These are phyloP conservation scores for Chirona hameri DNA, from an alignment of 2,888 invertebrate species.

Conservation along the genomic window DNA sequence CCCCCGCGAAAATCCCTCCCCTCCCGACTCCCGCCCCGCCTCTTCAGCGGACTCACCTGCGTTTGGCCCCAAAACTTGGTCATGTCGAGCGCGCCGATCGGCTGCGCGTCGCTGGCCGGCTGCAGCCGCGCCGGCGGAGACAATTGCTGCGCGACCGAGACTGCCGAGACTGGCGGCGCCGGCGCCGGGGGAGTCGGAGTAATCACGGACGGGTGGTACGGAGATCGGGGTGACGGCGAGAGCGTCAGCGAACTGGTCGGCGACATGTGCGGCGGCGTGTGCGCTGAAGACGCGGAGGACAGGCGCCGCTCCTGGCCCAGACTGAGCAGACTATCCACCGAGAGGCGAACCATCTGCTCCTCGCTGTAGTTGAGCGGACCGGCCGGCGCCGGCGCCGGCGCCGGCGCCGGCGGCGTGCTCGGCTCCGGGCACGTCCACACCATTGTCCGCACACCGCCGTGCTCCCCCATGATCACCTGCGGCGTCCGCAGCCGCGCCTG, in stretches of 20 bases:
- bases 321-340: slow-evolving; percentile 46
- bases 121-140: slow-evolving; percentile 30
- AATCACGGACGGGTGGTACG: slow-evolving; percentile 32
- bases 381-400: background rate
- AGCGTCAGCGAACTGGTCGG: slow-evolving; percentile 37
- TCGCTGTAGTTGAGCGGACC: slow-evolving; percentile 26
- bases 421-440: slow-evolving; percentile 55
- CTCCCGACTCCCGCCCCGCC: too few relatives aligned
- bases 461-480: slow-evolving; percentile 89
- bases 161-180: slow-evolving; percentile 41
- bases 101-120: slow-evolving; percentile 34
- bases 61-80: slow-evolving; percentile 25
- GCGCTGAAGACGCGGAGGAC: slow-evolving; percentile 33
- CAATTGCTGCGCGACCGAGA: slow-evolving; percentile 40
- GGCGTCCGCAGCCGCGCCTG: slow-evolving; percentile 56
- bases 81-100: slow-evolving; percentile 31
- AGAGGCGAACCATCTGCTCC: slow-evolving; percentile 37
- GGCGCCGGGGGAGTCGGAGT: slow-evolving; percentile 38
- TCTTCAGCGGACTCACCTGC: background rate
- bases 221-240: slow-evolving; percentile 37
- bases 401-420: slow-evolving; percentile 30
- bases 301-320: slow-evolving; percentile 44
- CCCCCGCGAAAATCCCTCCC: background rate
- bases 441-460: slow-evolving; percentile 76
- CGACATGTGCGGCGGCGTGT: slow-evolving; percentile 38